Conservation (phyloP, 2,113 vertebrate species). For the Pachypanchax playfairii region DNA sequence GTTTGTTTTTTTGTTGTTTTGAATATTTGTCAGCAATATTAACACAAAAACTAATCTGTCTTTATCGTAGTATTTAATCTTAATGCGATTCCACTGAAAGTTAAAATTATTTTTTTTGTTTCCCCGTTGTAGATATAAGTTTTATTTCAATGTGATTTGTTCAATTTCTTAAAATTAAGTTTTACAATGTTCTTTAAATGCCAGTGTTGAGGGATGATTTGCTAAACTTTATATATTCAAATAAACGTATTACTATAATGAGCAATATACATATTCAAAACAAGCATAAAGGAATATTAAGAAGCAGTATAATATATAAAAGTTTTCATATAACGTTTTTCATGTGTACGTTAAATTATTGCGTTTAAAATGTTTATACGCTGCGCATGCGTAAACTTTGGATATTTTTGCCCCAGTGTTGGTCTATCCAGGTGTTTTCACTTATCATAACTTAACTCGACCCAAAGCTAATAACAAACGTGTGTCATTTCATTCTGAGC, state of each 20-base stretch:
- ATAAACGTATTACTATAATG: neutral
- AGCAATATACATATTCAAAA: neutral
- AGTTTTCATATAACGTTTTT: no score
- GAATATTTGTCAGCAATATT: neutral
- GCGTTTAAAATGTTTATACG: neutral
- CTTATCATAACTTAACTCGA: no score
- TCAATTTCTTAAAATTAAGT: neutral
- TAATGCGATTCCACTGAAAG: neutral
- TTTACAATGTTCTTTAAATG: neutral
- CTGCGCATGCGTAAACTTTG: neutral
- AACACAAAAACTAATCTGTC: neutral
- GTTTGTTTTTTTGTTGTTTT: no score
- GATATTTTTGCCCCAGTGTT: neutral
- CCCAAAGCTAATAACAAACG: no score
- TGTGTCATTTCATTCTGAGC: no score
- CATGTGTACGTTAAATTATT: neutral
- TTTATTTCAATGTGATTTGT: neutral
- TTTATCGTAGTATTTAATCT: neutral
- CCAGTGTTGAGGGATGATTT: neutral
- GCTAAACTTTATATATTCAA: neutral
- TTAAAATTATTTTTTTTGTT: neutral
- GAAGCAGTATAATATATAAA: no score
- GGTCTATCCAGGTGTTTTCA: no score
- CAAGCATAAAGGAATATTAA: no score
- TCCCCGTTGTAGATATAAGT: no score